Percentiles rank a stretch among this genome's conserved stretches.
Evolutionary conservation across 2,888 invertebrate genomes (phyloP).

Genomic region (Cerastoderma edule): DNA sequence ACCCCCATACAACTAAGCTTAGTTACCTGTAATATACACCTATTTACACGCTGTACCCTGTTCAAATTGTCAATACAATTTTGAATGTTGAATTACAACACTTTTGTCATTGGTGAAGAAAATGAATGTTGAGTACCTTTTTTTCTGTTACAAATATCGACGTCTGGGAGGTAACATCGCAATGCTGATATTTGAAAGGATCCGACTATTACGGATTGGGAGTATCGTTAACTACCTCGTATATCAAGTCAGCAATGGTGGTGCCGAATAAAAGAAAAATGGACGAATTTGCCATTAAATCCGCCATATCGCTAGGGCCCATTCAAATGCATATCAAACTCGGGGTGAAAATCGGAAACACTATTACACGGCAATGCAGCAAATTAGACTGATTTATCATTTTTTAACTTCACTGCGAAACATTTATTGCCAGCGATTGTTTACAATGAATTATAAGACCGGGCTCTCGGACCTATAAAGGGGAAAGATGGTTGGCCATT

Average conservation of each 20-base stretch:
- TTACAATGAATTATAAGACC: conserved; percentile 50
- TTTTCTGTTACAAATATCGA: too few species aligned
- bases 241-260: conserved; percentile 49
- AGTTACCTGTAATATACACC: too few species aligned
- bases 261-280: conserved; percentile 35
- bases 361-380: conserved; percentile 14
- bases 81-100: too few species aligned
- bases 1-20: too few species aligned
- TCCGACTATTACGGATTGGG: too few species aligned
- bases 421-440: conserved; percentile 63
- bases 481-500: conserved; percentile 51
- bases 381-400: conserved; percentile 50
- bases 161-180: too few species aligned
- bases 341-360: conserved; percentile 30
- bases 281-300: conserved; percentile 43
- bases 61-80: too few species aligned
- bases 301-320: conserved; percentile 25
- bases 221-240: conserved; percentile 41
- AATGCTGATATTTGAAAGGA: too few species aligned
- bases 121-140: too few species aligned
- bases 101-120: too few species aligned
- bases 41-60: too few species aligned
- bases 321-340: conserved; percentile 38
- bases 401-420: conserved; percentile 58
- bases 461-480: conserved; percentile 55